These are phyloP conservation scores for Hofmannophila pseudospretella DNA, from an alignment of 2,888 invertebrate genomes.

Conservation along the genomic window DNA sequence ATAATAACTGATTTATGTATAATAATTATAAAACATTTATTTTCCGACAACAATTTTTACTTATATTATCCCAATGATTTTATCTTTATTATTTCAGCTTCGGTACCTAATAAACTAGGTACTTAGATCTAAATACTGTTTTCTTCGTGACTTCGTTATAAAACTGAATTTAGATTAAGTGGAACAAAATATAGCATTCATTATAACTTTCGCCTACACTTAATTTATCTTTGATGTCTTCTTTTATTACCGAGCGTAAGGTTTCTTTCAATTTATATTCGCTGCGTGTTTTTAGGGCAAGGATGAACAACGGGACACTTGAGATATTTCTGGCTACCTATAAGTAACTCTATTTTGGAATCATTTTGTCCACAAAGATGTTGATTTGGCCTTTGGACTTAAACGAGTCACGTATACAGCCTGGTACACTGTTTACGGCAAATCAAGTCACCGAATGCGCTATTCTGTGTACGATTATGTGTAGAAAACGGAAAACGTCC, in stretches of 20 bases:
- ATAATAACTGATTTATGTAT: too few species aligned
- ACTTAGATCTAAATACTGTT: too few species aligned
- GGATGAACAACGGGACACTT: constrained; percentile 24
- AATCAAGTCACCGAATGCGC: too few species aligned
- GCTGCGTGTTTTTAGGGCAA: constrained; percentile 20
- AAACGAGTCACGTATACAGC: too few species aligned
- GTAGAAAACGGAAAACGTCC: constrained; percentile 4
- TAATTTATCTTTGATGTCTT: constrained; percentile 13
- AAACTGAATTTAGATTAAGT: too few species aligned
- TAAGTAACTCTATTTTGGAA: constrained; percentile 13
- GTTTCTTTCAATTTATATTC: constrained; percentile 14
- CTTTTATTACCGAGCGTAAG: constrained; percentile 13
- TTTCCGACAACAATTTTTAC: too few species aligned
- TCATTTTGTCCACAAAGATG: constrained; percentile 18
- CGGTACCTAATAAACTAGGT: too few species aligned
- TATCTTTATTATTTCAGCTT: too few species aligned
- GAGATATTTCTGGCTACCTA: constrained; percentile 22
- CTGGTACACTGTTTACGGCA: too few species aligned
- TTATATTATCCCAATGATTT: too few species aligned
- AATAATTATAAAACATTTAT: too few species aligned
- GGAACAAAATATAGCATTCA: constrained; percentile 1
- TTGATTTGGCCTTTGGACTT: constrained; percentile 4
- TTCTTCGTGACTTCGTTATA: too few species aligned
- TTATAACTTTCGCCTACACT: constrained; percentile 3
- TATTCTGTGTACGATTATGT: not conserved